Evolutionary conservation across 2,113 vertebrate species (phyloP), one percentile per base, ranked within the genome.

Genomic region (Pao palembangensis): DNA sequence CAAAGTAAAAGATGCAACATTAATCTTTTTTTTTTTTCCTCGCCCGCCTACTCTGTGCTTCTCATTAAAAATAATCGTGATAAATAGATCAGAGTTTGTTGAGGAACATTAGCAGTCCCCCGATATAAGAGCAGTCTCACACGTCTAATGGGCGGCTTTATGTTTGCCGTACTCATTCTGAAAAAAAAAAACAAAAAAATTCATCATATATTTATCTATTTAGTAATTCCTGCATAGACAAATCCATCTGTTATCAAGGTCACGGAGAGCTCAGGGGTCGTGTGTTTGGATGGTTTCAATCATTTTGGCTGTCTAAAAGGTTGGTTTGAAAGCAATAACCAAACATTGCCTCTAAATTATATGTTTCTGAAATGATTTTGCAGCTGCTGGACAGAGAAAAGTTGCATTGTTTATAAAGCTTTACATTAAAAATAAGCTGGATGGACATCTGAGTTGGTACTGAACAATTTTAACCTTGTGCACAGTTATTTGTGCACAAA

Each of bases 61-160:
- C 69, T 75, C 62, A 78, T 80, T 84, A 66, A 47, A 71, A 71
- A 62, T 61, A 73, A 81, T 16, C 31, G 72, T 79, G 83, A 87
- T 85, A 76, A 84, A 87, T 84, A 80, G 79, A 84, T 75, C 38
- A 60, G 73, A 67, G 48, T 64, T 67, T 51, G 38, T 65, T 51
- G 23, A 44, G 63, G 60, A 60, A 77, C 64, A 69, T 13, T 21
- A 49, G 31, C 54, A 47, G 14, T 82, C 73, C 83, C 71, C 68
- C 55, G 67, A 55, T 80, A 73, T 75, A 61, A 67, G 38, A 16
- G 34, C 59, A 63, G 73, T 64, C 73, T 73, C 72, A 61, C 65
- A 64, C 51, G 75, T 78, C 21, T 75, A 71, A 85, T 78, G 68
- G 58, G 61, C 68, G 63, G 61, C 55, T 67, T 81, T 74, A 73